Conservation (phyloP, 2,797 vertebrate genomes). For the Benthosema pterotum region DNA sequence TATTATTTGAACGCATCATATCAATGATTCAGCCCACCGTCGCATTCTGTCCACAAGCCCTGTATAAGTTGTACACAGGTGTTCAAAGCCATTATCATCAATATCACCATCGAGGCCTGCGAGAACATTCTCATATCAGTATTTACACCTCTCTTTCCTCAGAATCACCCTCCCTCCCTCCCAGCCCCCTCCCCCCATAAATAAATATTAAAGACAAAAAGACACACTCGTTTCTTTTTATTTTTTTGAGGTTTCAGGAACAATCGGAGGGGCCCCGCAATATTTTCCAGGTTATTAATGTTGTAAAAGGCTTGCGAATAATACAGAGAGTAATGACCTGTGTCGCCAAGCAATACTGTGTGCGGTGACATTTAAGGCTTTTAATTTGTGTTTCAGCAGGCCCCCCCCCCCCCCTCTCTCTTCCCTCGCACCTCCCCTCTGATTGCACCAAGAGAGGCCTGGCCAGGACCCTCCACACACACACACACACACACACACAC, state of each 20-base stretch:
- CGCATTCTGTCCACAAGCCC: no score
- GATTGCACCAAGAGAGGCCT: conserved; percentile 39
- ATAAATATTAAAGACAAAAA: conserved; percentile 35
- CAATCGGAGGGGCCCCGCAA: conserved; percentile 70
- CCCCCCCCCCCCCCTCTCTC: conserved; percentile 56
- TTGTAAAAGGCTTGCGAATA: conserved; percentile 87
- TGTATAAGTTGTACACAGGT: no score
- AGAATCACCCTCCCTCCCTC: neutral
- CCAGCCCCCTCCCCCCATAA: neutral
- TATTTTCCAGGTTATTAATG: conserved; percentile 97
- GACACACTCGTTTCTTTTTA: conserved; percentile 71
- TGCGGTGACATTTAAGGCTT: conserved; percentile 99
- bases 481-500: conserved; percentile 29
- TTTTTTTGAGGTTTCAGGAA: conserved; percentile 49
- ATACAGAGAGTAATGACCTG: conserved; percentile 99
- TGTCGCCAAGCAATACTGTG: conserved; percentile 96
- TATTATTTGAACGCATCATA: no score
- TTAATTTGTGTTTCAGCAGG: conserved; percentile 94
- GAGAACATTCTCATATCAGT: neutral
- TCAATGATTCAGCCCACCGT: no score
- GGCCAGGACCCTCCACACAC: conserved; percentile 8
- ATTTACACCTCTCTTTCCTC: no score
- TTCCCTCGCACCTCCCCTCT: conserved; percentile 55
- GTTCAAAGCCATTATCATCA: no score
- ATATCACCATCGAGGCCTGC: no score